These are phyloP conservation scores for Poecilia velifera DNA, from an alignment of 2,797 vertebrate species.

Conservation along the genomic window DNA sequence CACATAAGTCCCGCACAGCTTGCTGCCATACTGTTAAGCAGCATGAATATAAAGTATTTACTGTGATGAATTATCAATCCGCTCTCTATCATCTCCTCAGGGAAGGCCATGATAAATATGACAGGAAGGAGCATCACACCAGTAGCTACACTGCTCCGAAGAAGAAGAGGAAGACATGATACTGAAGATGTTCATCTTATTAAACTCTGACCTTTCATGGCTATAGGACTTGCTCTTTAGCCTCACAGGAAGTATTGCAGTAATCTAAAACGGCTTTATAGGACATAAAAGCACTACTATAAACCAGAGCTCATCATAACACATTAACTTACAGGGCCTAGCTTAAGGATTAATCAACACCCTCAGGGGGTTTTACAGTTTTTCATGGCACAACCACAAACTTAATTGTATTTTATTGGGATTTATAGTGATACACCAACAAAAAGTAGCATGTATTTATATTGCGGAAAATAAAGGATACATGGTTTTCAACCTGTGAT, in stretches of 20 bases:
- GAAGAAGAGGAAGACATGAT: slow-evolving; percentile 80
- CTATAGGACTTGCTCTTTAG: slow-evolving; percentile 40
- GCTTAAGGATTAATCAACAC: not conserved
- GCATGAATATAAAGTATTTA: slow-evolving; percentile 78
- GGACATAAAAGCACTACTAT: slow-evolving; percentile 25
- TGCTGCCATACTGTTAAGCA: slow-evolving; percentile 67
- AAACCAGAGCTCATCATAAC: slow-evolving; percentile 17
- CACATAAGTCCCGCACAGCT: slow-evolving; percentile 59
- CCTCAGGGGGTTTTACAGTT: not conserved
- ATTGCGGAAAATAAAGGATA: not conserved
- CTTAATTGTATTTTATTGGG: not conserved
- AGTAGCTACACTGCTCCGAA: slow-evolving; percentile 81
- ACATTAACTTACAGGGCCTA: not conserved
- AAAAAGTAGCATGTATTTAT: not conserved
- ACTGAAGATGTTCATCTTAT: slow-evolving; percentile 29
- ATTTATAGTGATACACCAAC: not conserved
- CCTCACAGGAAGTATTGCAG: slow-evolving; percentile 46
- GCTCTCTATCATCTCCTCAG: slow-evolving; percentile 75
- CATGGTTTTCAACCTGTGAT: not conserved
- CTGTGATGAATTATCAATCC: slow-evolving; percentile 74
- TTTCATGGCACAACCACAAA: not conserved
- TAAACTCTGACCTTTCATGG: slow-evolving; percentile 28
- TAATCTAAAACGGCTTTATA: slow-evolving; percentile 11
- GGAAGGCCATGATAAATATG: slow-evolving; percentile 94
- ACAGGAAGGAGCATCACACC: slow-evolving; percentile 90